Percentiles rank a stretch among this genome's conserved stretches.
Evolutionary conservation across 2,797 vertebrate genomes (phyloP).

Genomic region (Falco columbarius): DNA sequence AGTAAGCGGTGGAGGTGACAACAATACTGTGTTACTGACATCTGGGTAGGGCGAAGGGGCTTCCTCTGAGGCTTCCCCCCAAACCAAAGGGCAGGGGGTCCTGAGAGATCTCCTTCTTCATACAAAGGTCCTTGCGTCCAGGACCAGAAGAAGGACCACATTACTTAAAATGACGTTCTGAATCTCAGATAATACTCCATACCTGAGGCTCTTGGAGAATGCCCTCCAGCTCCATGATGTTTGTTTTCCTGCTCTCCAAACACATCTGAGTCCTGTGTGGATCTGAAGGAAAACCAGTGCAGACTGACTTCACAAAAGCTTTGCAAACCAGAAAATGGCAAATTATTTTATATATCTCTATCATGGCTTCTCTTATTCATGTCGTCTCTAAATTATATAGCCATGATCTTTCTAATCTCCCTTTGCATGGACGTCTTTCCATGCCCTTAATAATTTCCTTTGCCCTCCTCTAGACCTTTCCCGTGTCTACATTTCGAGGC

Average conservation of each 20-base stretch:
- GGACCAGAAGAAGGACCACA: background rate
- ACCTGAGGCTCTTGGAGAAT: background rate
- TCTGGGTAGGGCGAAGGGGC: background rate
- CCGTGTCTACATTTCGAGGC: background rate
- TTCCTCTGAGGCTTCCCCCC: background rate
- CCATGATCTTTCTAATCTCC: conserved; percentile 67
- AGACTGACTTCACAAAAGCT: background rate
- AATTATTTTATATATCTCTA: conserved; percentile 58
- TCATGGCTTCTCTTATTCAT: conserved; percentile 51
- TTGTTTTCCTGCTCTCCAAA: background rate
- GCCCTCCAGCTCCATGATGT: background rate
- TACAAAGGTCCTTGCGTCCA: background rate
- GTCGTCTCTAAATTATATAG: conserved; percentile 41
- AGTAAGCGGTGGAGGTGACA: background rate
- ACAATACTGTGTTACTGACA: background rate
- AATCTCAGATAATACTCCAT: background rate
- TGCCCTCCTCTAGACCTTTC: conserved; percentile 54
- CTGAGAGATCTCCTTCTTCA: background rate
- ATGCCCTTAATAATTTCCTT: conserved; percentile 56
- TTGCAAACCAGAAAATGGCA: conserved; percentile 7
- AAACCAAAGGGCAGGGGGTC: background rate
- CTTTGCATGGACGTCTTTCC: conserved; percentile 23
- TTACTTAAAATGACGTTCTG: background rate
- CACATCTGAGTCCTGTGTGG: accelerated
- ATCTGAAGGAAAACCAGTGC: background rate